These are phyloP conservation scores for Dryadula phaetusa DNA, from an alignment of 2,888 invertebrate genomes.

Conservation along the genomic window DNA sequence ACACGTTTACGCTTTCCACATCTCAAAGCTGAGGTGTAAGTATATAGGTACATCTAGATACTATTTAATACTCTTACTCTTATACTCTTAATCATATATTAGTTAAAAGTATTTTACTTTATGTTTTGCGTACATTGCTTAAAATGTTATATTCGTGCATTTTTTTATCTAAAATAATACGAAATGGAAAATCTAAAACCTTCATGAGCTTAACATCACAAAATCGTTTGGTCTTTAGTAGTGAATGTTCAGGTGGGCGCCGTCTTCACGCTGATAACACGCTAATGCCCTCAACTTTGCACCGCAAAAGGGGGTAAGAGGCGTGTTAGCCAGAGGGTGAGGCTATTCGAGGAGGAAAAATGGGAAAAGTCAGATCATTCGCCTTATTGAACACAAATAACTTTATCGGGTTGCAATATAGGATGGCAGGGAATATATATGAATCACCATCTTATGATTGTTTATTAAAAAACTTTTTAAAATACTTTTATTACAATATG, in stretches of 20 bases:
- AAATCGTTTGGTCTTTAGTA: slow-evolving; percentile 43
- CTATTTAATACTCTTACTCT: slow-evolving; percentile 53
- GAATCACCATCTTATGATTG: slow-evolving; percentile 27
- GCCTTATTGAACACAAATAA: slow-evolving; percentile 81
- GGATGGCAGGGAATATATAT: slow-evolving; percentile 43
- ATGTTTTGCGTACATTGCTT: slow-evolving; percentile 56
- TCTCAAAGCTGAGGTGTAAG: slow-evolving; percentile 77
- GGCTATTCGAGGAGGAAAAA: slow-evolving; percentile 74
- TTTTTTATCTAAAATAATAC: neutral
- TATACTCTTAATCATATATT: slow-evolving; percentile 65
- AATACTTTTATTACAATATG: neutral
- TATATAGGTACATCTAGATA: slow-evolving; percentile 68
- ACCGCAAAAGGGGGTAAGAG: slow-evolving; percentile 71
- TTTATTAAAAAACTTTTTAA: slow-evolving; percentile 8
- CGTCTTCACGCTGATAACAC: slow-evolving; percentile 84
- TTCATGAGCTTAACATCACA: neutral
- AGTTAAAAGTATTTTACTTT: slow-evolving; percentile 36
- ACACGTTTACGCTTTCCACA: slow-evolving; percentile 72
- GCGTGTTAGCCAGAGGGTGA: slow-evolving; percentile 52
- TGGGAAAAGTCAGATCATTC: slow-evolving; percentile 81
- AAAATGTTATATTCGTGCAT: slow-evolving; percentile 30
- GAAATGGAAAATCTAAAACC: slow-evolving; percentile 34
- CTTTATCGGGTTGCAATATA: slow-evolving; percentile 75
- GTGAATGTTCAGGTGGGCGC: slow-evolving; percentile 77
- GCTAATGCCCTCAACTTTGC: slow-evolving; percentile 85